Evolutionary conservation across 2,888 invertebrate species (phyloP).

Genomic region (Clistopyga incitator): DNA sequence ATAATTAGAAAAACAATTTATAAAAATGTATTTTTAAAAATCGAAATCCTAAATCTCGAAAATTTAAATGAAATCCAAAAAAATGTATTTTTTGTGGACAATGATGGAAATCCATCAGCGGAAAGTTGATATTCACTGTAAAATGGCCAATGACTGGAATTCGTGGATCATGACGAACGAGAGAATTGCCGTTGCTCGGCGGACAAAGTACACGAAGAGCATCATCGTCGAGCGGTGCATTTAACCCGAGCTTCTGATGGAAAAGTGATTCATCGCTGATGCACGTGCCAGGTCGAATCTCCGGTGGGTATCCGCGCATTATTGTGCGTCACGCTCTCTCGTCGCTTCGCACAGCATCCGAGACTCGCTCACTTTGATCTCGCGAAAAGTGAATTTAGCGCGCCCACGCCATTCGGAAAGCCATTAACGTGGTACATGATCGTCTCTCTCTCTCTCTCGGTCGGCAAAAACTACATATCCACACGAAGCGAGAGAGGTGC

Average conservation of each 20-base stretch:
- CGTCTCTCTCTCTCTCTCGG: slow-evolving; percentile 40
- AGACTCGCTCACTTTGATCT: slow-evolving; percentile 60
- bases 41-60: too few relatives aligned
- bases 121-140: neutral
- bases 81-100: too few relatives aligned
- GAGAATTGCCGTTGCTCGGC: slow-evolving; percentile 2
- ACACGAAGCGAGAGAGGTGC: slow-evolving; percentile 30
- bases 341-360: neutral
- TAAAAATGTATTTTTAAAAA: too few relatives aligned
- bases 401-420: slow-evolving; percentile 68
- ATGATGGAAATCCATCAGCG: too few relatives aligned
- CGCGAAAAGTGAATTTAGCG: slow-evolving; percentile 66
- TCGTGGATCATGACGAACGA: neutral
- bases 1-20: too few relatives aligned
- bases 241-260: slow-evolving; percentile 45
- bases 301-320: slow-evolving; percentile 41
- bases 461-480: too few relatives aligned
- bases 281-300: slow-evolving; percentile 66
- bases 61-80: too few relatives aligned
- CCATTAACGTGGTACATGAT: slow-evolving; percentile 66
- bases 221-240: slow-evolving; percentile 20
- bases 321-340: slow-evolving; percentile 62
- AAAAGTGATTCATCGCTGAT: slow-evolving; percentile 68
- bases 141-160: neutral
- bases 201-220: slow-evolving; percentile 24